phyloP scores from a whole-genome alignment of 2,113 vertebrate genomes.

The Alethe castanea region DNA sequence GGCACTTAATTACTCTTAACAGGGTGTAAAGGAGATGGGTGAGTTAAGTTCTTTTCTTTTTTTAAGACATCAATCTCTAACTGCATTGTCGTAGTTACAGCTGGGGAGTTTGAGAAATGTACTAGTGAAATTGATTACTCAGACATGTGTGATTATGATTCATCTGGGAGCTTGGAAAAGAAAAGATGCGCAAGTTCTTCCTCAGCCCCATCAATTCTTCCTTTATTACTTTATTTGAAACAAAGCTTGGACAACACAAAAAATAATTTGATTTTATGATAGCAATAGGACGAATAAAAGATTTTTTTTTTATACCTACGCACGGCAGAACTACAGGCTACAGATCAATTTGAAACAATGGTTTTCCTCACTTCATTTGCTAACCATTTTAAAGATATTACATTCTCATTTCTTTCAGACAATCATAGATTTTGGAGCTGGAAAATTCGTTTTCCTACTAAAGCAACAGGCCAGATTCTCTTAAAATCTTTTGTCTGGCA shows the following conservation, averaged over 20 bases:
- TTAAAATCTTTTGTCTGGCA: not conserved
- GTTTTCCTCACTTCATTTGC: slow-evolving; percentile 50
- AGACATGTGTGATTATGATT: slow-evolving; percentile 64
- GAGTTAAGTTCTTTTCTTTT: slow-evolving; percentile 6
- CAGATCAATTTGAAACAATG: slow-evolving; percentile 24
- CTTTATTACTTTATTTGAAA: slow-evolving; percentile 51
- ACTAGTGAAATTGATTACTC: slow-evolving; percentile 66
- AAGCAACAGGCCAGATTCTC: not conserved
- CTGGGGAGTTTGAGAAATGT: slow-evolving; percentile 50
- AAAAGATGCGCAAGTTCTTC: slow-evolving; percentile 25
- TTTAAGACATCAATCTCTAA: slow-evolving; percentile 27
- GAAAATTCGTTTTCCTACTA: not conserved
- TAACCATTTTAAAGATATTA: slow-evolving; percentile 23
- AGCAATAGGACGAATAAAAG: slow-evolving; percentile 19
- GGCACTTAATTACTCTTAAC: not conserved
- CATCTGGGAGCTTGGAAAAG: slow-evolving; percentile 40
- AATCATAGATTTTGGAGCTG: not conserved
- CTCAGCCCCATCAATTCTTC: slow-evolving; percentile 31
- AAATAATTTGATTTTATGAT: slow-evolving; percentile 36
- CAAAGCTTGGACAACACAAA: slow-evolving; percentile 38
- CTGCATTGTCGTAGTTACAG: slow-evolving; percentile 49
- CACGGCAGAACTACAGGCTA: slow-evolving; percentile 11
- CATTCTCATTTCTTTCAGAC: slow-evolving; percentile 9
- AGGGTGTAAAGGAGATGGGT: not conserved
- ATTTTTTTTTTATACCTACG: slow-evolving; percentile 9